Percentiles rank a stretch among this genome's conserved stretches.
phyloP scores from a whole-genome alignment of 1,140 invertebrate species.

The Meloidogyne chitwoodi region DNA sequence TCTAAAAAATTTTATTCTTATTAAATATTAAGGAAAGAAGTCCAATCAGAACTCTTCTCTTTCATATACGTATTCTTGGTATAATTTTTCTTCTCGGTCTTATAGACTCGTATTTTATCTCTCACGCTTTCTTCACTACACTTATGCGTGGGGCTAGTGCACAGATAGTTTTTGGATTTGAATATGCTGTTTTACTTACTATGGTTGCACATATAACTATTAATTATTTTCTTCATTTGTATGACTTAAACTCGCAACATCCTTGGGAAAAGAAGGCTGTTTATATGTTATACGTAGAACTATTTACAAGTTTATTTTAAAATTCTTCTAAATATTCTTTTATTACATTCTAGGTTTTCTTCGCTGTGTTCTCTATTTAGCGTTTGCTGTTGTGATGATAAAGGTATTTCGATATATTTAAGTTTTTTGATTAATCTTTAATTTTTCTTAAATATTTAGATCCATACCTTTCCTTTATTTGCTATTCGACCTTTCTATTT shows the following conservation, averaged over 20 bases:
- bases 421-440: neutral
- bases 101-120: slow-evolving; percentile 82
- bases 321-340: neutral
- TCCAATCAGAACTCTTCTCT: slow-evolving; percentile 88
- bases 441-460: slow-evolving; percentile 62
- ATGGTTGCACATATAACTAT: slow-evolving; percentile 86
- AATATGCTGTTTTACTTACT: slow-evolving; percentile 93
- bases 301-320: slow-evolving; percentile 79
- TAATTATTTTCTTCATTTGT: slow-evolving; percentile 71
- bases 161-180: slow-evolving; percentile 97
- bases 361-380: slow-evolving; percentile 83
- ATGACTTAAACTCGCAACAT: slow-evolving; percentile 74
- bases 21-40: slow-evolving; percentile 71
- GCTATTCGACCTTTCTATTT: slow-evolving; percentile 98
- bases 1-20: neutral
- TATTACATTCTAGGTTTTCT: slow-evolving; percentile 64
- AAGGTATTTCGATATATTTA: slow-evolving; percentile 2
- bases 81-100: slow-evolving; percentile 75
- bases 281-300: slow-evolving; percentile 89
- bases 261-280: slow-evolving; percentile 99
- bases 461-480: slow-evolving; percentile 95
- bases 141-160: slow-evolving; percentile 88
- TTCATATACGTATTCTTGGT: slow-evolving; percentile 83
- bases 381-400: slow-evolving; percentile 95
- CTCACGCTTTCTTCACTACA: slow-evolving; percentile 90